Evolutionary conservation across 1,140 invertebrate species (phyloP).

Genomic region (Drosophila kepulauana): DNA sequence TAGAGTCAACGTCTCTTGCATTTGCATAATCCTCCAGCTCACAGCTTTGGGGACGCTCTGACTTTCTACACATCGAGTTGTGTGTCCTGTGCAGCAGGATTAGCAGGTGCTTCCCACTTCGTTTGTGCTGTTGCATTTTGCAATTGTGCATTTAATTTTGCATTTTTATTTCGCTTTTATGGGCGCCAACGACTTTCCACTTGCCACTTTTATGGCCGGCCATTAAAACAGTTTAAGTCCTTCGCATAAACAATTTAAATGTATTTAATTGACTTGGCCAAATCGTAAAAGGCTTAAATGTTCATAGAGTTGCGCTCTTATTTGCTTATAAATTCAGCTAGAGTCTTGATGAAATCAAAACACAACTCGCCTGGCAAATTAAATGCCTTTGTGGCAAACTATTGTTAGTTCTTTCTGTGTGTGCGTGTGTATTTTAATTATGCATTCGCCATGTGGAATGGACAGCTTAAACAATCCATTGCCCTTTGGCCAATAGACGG

Average conservation of each 20-base stretch:
- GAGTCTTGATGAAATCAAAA: conserved; percentile 25
- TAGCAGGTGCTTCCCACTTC: conserved; percentile 19
- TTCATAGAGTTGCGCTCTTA: not conserved
- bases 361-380: conserved; percentile 10
- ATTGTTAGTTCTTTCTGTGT: not conserved
- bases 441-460: conserved; percentile 41
- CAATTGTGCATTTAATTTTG: conserved; percentile 29
- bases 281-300: conserved; percentile 19
- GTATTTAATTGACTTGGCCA: conserved; percentile 25
- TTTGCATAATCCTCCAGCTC: conserved; percentile 64
- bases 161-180: conserved; percentile 34
- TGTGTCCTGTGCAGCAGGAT: conserved; percentile 6
- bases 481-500: conserved; percentile 39
- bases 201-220: conserved; percentile 19
- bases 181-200: not conserved
- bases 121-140: conserved; percentile 9
- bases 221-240: conserved; percentile 6
- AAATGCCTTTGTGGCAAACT: not conserved
- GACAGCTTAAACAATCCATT: conserved; percentile 32
- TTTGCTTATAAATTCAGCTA: conserved; percentile 1
- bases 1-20: conserved; percentile 31
- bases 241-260: conserved; percentile 9
- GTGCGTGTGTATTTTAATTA: conserved; percentile 55
- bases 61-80: not conserved
- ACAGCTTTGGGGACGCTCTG: conserved; percentile 1